phyloP scores from a whole-genome alignment of 2,888 invertebrate species.

The Ormia ochracea region DNA sequence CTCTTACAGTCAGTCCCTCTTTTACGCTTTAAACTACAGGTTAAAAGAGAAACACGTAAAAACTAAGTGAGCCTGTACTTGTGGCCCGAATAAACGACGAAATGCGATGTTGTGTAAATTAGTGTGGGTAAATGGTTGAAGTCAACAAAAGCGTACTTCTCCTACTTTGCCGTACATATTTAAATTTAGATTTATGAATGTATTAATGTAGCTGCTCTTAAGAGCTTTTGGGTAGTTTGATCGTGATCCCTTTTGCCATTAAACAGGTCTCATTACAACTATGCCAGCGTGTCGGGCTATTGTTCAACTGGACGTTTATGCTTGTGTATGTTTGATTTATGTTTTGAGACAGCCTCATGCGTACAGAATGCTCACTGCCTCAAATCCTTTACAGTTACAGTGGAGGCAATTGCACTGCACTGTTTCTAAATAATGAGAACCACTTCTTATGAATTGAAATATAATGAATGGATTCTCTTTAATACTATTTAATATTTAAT shows the following conservation, averaged over 20 bases:
- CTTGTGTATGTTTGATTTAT: slow-evolving; percentile 46
- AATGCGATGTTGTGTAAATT: neutral
- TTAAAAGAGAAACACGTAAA: slow-evolving; percentile 4
- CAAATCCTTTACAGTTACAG: too few relatives aligned
- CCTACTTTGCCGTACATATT: neutral
- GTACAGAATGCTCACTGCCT: too few relatives aligned
- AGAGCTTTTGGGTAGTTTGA: neutral
- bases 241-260: neutral
- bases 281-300: slow-evolving; percentile 20
- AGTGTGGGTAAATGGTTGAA: neutral
- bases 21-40: neutral
- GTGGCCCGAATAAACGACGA: neutral
- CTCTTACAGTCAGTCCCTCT: neutral
- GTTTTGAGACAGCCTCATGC: neutral
- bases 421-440: too few relatives aligned
- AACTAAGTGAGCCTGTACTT: slow-evolving; percentile 11
- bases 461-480: too few relatives aligned
- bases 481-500: too few relatives aligned
- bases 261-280: neutral
- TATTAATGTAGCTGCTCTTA: neutral
- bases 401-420: too few relatives aligned
- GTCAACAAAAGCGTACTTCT: neutral
- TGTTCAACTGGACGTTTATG: slow-evolving; percentile 41
- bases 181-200: neutral
- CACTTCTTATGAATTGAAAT: too few relatives aligned